Base-by-base conservation (phyloP, 2,113 vertebrate genomes). In the Tamias sibiricus region DNA sequence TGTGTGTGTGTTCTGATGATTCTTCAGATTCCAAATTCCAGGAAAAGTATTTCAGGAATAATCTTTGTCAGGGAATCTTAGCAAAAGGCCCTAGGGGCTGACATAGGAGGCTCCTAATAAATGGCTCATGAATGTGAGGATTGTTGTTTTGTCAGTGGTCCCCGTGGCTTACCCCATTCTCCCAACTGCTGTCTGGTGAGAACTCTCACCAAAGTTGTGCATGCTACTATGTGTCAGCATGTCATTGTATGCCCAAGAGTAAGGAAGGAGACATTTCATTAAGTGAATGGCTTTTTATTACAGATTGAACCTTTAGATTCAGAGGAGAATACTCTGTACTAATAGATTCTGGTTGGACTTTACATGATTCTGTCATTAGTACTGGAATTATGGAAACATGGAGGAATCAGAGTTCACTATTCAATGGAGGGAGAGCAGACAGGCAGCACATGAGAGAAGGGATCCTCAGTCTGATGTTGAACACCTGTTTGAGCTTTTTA, bases 41-140 rank as follows among this genome's bases (percentile, higher is more conserved):
- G 40, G 40, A 94, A 82, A 59, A 54, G n/a, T 81, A 8, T 83
- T 95, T 66, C 37, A 87, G 49, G 62, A 42, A 26, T 47, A 52
- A 26, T 81, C n/a, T 30, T 69, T 59, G 57, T 95, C 30, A n/a
- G 59, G 54, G 24, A 54, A 37, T 75, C 64, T 66, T 82, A 52
- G 68, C 72, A 35, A 74, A 64, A 79, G 42, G 20, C 26, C 14
- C 1, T 44, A 32, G 30, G 24, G 26, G 52, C 76, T 76, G 49
- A 69, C 12, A 10, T 19, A 26, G 81, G 47, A 30, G 90, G 10
- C 35, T 62, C 26, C 3, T n/a, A 20, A 8, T 42, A 62, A 62
- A 24, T 54, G 71, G 28, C 40, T 62, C 32, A 47, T 16, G 26
- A 22, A 59, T 19, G 20, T 66, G 89, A 40, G 17, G 30, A 52